Conservation (phyloP, 1,140 invertebrate genomes). For the Micrasema minimum region DNA sequence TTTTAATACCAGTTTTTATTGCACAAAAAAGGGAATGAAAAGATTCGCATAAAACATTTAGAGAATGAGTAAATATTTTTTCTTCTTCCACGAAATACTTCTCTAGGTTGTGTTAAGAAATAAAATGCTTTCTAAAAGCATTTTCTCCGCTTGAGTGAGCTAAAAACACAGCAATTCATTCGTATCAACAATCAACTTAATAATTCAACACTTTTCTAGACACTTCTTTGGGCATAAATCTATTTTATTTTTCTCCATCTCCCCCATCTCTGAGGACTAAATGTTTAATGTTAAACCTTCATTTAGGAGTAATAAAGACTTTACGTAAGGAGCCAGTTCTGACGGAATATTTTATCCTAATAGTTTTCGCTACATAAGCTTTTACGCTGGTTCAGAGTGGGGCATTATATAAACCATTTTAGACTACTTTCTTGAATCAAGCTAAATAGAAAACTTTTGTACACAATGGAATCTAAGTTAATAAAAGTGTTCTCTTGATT, state of each 20-base stretch:
- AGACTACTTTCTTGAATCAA: no score
- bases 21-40: no score
- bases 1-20: no score
- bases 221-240: conserved; percentile 29
- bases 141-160: conserved; percentile 7
- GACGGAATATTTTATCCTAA: conserved; percentile 31
- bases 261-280: no score
- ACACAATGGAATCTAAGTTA: no score
- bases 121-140: conserved; percentile 9
- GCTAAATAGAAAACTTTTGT: no score
- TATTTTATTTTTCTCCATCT: conserved; percentile 11
- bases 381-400: conserved; percentile 13
- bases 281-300: conserved; percentile 29
- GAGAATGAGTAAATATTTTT: no score
- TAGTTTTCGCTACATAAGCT: conserved; percentile 35
- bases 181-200: conserved; percentile 20
- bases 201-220: conserved; percentile 17
- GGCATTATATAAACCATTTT: conserved; percentile 1
- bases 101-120: background rate
- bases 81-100: no score
- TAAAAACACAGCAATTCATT: conserved; percentile 21
- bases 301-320: conserved; percentile 29
- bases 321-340: conserved; percentile 18
- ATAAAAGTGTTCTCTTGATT: no score
- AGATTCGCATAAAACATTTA: no score